Conservation (phyloP, 1,140 invertebrate species). For the Sarcophaga bullata region DNA sequence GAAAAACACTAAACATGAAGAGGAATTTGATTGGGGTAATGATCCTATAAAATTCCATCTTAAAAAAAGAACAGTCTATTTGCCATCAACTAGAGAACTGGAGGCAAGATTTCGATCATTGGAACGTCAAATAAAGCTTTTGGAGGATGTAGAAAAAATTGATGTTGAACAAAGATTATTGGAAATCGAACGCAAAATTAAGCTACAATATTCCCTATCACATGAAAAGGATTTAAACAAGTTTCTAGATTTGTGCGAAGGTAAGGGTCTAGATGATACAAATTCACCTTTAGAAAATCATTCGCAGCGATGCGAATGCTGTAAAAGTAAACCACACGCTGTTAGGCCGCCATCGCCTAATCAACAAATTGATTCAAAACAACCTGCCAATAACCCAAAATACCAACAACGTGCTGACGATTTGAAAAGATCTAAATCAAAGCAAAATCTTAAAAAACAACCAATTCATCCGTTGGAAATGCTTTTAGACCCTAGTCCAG, state of each 20-base stretch:
- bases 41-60: constrained; percentile 60
- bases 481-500: constrained; percentile 59
- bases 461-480: constrained; percentile 61
- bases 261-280: constrained; percentile 57
- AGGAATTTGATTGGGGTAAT: constrained; percentile 58
- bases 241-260: constrained; percentile 59
- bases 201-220: constrained; percentile 59
- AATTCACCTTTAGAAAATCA: constrained; percentile 30
- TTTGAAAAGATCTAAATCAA: constrained; percentile 57
- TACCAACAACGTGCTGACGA: constrained; percentile 59
- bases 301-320: neutral
- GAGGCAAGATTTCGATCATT: constrained; percentile 59
- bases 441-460: constrained; percentile 52
- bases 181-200: constrained; percentile 62
- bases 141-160: constrained; percentile 62
- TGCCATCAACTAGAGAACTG: constrained; percentile 60
- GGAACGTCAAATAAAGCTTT: constrained; percentile 59
- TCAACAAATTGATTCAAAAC: constrained; percentile 42
- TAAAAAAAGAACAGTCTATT: constrained; percentile 57
- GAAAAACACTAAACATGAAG: constrained; percentile 17
- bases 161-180: constrained; percentile 58
- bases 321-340: neutral
- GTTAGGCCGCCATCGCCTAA: constrained; percentile 48
- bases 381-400: constrained; percentile 56
- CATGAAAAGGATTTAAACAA: constrained; percentile 62